Percentiles rank a stretch among this genome's conserved stretches.
Conservation (phyloP, 2,113 vertebrate genomes). For the Crotalus helleri region DNA sequence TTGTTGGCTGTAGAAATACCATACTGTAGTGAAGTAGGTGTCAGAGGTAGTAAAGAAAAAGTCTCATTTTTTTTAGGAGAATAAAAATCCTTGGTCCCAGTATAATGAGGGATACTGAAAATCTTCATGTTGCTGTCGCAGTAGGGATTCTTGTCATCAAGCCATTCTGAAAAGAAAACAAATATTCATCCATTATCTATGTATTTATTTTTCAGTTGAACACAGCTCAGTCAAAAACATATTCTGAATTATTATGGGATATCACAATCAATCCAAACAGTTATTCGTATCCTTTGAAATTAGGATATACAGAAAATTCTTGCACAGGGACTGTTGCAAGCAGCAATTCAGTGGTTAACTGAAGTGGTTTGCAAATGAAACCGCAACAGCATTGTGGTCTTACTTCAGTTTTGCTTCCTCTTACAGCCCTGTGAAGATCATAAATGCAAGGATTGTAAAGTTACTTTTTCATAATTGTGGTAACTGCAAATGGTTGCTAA, state of each 20-base stretch:
- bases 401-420: not conserved
- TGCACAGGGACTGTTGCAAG: not conserved
- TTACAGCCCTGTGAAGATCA: not conserved
- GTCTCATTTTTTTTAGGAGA: slow-evolving; percentile 35
- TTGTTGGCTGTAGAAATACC: not conserved
- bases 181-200: not conserved
- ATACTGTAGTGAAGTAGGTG: slow-evolving; percentile 10
- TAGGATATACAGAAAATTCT: not conserved
- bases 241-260: not conserved
- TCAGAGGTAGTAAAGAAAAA: not conserved
- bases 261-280: not conserved
- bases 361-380: not conserved
- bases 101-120: slow-evolving; percentile 11
- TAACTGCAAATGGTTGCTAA: not conserved
- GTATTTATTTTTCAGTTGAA: not conserved
- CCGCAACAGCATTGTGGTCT: not conserved
- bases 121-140: slow-evolving; percentile 33
- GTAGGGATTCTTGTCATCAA: slow-evolving; percentile 44
- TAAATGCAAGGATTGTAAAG: not conserved
- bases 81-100: slow-evolving; percentile 29
- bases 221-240: not conserved
- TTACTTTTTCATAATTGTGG: not conserved
- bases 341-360: not conserved
- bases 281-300: not conserved
- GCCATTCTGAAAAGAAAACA: slow-evolving; percentile 58